Evolutionary conservation across 2,888 invertebrate genomes (phyloP), one percentile per base, ranked within the genome.

Genomic region (Lymantria dispar): DNA sequence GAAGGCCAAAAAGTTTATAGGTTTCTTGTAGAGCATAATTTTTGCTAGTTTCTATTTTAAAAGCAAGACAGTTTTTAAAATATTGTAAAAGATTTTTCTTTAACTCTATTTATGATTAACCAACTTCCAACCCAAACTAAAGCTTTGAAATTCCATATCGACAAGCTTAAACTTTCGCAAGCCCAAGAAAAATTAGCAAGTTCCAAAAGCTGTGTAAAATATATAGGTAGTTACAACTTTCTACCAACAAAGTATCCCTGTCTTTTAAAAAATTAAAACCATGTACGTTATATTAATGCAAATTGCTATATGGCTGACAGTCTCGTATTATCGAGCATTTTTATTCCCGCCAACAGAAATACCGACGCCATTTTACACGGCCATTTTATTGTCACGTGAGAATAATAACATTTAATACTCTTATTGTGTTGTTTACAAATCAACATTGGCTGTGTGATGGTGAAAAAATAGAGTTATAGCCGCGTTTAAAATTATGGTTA

Each of bases 231-330:
- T 33, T 15, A 47, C 40, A 47, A 46, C 52, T 57, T 54, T 57
- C 50, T 54, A 52, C 52, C 52, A 52, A 47, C 37, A 55, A 54
- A 41, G 58, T 43, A 33, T 33, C 10, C 33, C 33, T 52, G 10
- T 33, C 33, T 33, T 44, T 33, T 33, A 33, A 8, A 10, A 33
- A 33, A 10, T 10, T 7, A 33, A 33, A 33, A 33, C 33, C 75
- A 64, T 67, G 68, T 69, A 66, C 72, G 76, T 74, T 74, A 71
- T 72, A 80, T 83, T 81, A 82, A 83, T 82, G 82, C 79, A 81
- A 81, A 82, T 80, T 77, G 79, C 74, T 52, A 50, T 53, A 57
- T 56, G 62, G 58, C 65, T 51, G 58, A 57, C 64, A 58, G 54
- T 55, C 43, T 64, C 56, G 66, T 61, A 76, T 78, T 78, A 79